phyloP scores from a whole-genome alignment of 23 tunicate genomes.

The Aplidium turbinatum region DNA sequence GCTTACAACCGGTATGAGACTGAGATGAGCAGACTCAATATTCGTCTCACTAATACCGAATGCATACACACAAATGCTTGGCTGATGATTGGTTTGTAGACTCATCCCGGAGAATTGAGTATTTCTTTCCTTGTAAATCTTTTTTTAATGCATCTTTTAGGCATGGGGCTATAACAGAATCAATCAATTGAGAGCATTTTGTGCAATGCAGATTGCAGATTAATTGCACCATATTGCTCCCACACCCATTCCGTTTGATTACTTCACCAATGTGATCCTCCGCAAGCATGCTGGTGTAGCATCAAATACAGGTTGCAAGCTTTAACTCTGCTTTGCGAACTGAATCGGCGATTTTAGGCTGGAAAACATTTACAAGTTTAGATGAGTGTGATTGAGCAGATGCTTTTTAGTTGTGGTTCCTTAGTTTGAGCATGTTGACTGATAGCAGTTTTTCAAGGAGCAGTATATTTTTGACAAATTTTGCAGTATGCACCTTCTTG shows the following conservation, averaged over 20 bases:
- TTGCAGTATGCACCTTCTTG: constrained; percentile 26
- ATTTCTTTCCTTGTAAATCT: constrained; percentile 17
- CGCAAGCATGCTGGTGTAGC: constrained; percentile 15
- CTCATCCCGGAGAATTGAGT: constrained; percentile 2
- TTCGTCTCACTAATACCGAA: constrained; percentile 15
- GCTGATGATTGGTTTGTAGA: not conserved
- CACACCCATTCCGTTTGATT: constrained; percentile 13
- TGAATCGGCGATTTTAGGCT: constrained; percentile 2
- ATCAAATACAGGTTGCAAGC: constrained; percentile 7
- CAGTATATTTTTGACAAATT: constrained; percentile 28
- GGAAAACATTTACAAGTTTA: constrained; percentile 4
- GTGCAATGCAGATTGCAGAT: constrained; percentile 31
- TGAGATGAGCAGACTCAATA: constrained; percentile 1
- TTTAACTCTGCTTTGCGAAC: constrained; percentile 19
- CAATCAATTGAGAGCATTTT: constrained; percentile 18
- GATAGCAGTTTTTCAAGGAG: constrained; percentile 34
- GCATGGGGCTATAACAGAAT: constrained; percentile 15
- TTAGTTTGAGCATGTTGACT: constrained; percentile 32
- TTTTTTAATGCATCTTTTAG: constrained; percentile 15
- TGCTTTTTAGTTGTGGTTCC: constrained; percentile 24
- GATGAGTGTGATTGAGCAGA: constrained; percentile 16
- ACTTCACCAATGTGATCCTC: constrained; percentile 29
- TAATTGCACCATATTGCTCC: constrained; percentile 1
- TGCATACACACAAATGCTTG: constrained; percentile 13
- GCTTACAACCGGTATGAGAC: constrained; percentile 26